Evolutionary conservation across 2,113 vertebrate species (phyloP), one percentile per base, ranked within the genome.

Genomic region (Protobothrops flavoviridis): DNA sequence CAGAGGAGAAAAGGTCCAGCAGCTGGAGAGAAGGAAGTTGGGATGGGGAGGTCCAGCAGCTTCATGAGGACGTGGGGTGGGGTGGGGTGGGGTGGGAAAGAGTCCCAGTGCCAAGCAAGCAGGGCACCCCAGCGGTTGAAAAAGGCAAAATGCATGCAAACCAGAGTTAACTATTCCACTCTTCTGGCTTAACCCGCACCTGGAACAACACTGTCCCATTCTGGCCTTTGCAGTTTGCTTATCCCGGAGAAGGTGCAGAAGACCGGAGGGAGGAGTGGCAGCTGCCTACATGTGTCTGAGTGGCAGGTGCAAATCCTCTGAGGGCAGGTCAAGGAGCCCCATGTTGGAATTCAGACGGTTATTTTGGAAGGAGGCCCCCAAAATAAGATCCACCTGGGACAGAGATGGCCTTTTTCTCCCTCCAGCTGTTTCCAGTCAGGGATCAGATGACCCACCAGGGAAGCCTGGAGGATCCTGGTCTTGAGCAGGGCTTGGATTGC

Each of bases 341-440:
- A 20, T 0, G 2, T 0, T 39, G 69, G 7, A 5, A 39, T 20
- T 74, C 2, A 20, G 69, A 3, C 0, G 0, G 4, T 9, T 26
- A 26, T 13, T 64, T n/a, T 10, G 1, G 61, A 5, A n/a, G 26
- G 29, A 69, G 26, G 12, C 12, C 0, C 64, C 64, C 0, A 5
- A 12, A 13, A 1, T 0, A 13, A 69, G 64, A 33, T 4, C 64
- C 12, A 6, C n/a, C 64, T n/a, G 61, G 64, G 17, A 56, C 55
- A 56, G 55, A 56, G 55, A 5, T 56, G 15, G 15, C 0, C 55
- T 20, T 9, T 48, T 9, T 17, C 64, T 13, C 29, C n/a, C n/a
- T 20, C n/a, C 15, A 10, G 61, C 26, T 4, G 1, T 29, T 17
- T 17, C 64, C 64, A 33, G 2, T 7, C 0, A 13, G n/a, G 64